Evolutionary conservation across 2,797 vertebrate species (phyloP), one percentile per base, ranked within the genome.

Genomic region (Paramormyrops hopkinsi): DNA sequence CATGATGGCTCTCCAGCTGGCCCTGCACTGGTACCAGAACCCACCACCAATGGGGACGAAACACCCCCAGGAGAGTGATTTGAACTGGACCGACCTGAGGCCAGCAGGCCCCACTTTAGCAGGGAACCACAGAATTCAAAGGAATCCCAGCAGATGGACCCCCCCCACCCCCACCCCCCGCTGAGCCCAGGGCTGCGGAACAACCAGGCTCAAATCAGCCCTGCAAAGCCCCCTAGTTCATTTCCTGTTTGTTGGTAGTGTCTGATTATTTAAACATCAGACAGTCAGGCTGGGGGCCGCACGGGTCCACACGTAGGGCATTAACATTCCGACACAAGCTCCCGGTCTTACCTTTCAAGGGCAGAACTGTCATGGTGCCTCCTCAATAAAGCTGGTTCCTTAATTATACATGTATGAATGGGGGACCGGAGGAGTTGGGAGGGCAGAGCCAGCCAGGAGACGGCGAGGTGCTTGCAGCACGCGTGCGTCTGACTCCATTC

Each of bases 361-460:
- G 90, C 90, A 92, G 89, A 89, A 88, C 90, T 89, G 91, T 84
- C 73, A 59, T 89, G 62, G 79, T 86, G 62, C 88, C 87, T 82
- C 90, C 90, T 92, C 89, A 90, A 88, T 90, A 90, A 92, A 91
- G 91, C 92, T 90, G 90, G 89, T 91, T 89, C 89, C 89, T 93
- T 92, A 91, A 93, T 93, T 93, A 92, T 92, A 92, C 90, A 93
- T 92, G 86, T 92, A 90, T 88, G 62, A 86, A 91, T 54, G 62
- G 84, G 86, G 73, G 37, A 14, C 25, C 19, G 19, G 76, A 82
- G 41, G 14, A 7, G 37, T 7, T 7, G 44, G 9, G 7, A 14
- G 44, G 79, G 8, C n/a, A 7, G n/a, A 44, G 19, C 17, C n/a
- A 29, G 2, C 19, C 37, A 11, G 17, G 4, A 7, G 25, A 11